phyloP scores from a whole-genome alignment of 2,113 vertebrate genomes.

The Chlorodrepanis virens region DNA sequence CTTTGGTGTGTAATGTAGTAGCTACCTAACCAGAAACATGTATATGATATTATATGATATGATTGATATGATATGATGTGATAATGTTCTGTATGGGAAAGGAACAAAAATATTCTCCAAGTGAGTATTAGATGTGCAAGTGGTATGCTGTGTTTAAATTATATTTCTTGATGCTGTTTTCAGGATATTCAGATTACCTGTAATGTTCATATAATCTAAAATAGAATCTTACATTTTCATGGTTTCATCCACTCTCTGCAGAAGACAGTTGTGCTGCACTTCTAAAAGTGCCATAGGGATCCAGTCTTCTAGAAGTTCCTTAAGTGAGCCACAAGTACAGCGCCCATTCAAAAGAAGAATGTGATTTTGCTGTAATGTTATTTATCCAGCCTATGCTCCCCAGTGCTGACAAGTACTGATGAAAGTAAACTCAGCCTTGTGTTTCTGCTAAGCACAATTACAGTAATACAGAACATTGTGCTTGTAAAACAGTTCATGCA shows the following conservation, averaged over 20 bases:
- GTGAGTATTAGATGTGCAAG: neutral
- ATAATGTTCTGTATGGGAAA: neutral
- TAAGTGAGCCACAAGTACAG: neutral
- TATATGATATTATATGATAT: neutral
- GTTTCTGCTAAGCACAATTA: neutral
- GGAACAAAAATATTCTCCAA: neutral
- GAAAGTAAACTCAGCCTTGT: neutral
- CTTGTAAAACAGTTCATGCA: neutral
- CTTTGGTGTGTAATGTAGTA: neutral
- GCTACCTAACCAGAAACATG: neutral
- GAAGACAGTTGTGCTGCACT: neutral
- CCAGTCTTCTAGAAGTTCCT: neutral
- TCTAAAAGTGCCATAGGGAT: neutral
- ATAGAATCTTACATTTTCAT: neutral
- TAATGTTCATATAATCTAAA: neutral
- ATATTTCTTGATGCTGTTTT: neutral
- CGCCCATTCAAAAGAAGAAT: neutral
- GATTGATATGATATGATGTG: neutral
- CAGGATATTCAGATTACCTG: neutral
- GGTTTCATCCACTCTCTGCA: neutral
- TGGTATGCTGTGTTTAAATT: neutral
- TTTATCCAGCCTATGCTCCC: neutral
- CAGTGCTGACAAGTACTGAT: neutral
- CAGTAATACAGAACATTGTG: neutral
- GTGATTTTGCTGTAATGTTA: neutral